Base-by-base conservation (phyloP, 2,797 vertebrate species). In the Choloepus didactylus region DNA sequence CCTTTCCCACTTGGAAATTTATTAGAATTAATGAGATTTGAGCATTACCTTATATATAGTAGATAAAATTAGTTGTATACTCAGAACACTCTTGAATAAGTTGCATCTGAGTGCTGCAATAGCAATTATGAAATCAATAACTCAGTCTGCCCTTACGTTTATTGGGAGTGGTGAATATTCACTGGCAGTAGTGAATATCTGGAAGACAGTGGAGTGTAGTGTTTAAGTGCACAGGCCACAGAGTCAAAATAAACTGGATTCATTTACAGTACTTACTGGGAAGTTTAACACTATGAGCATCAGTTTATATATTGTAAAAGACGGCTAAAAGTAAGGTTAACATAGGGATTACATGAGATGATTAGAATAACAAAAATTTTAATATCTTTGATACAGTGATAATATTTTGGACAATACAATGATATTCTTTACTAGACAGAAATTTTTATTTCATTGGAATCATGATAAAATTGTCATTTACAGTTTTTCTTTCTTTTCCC, bases 381-480 rank as follows among this genome's bases (percentile, higher is more conserved):
- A 72, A 5, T 96, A 8, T 87, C 1, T 88, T 73, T 94, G 67
- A 77, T 83, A 64, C 2, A 69, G n/a, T 79, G 27, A 29, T 64
- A 5, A 11, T 84, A 66, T 94, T 94, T 81, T 86, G 41, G 9
- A 80, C 21, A 67, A 60, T 12, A 64, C 29, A 69, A 62, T 3
- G 54, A 21, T 73, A 79, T 83, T 92, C 35, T 60, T 88, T 41
- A 11, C 14, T 90, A 81, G 60, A 46, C 4, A 38, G n/a, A 95
- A 41, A 56, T 31, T 44, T 95, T 93, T 54, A 70, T 96, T 81
- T 94, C 12, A 79, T 86, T 91, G 18, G 7, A 96, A 95, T 95
- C 46, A 75, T 19, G 79, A 19, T 81, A 69, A 84, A 95, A 66
- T 89, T 35, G 9, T 86, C 79, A 49, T 54, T 59, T 31, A 86